Evolutionary conservation across 2,888 invertebrate genomes (phyloP).

Genomic region (Dorcus parallelipipedus): DNA sequence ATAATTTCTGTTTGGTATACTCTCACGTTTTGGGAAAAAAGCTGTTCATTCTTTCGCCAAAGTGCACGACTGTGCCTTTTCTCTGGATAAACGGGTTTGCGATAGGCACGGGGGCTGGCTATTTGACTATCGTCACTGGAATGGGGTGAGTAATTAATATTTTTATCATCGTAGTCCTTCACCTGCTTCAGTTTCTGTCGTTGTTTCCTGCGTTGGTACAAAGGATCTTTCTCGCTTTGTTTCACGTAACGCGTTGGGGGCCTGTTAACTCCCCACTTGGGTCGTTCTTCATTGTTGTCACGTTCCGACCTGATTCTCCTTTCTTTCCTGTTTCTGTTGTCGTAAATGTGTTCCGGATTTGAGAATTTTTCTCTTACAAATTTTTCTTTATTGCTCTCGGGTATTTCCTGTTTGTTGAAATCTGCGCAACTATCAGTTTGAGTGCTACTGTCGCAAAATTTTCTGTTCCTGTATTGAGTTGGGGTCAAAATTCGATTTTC

Average conservation of each 20-base stretch:
- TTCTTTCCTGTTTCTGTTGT: conserved; percentile 54
- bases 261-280: conserved; percentile 73
- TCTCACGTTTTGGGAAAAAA: conserved; percentile 46
- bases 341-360: conserved; percentile 53
- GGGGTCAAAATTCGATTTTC: conserved; percentile 58
- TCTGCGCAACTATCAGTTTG: conserved; percentile 56
- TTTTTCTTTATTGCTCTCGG: conserved; percentile 39
- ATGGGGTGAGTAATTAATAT: conserved; percentile 55
- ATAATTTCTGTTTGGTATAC: conserved; percentile 51
- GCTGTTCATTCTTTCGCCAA: conserved; percentile 50
- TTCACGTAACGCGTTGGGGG: conserved; percentile 82
- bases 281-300: conserved; percentile 61
- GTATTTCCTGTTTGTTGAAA: conserved; percentile 21
- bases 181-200: conserved; percentile 59
- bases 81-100: conserved; percentile 49
- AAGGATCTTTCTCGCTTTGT: conserved; percentile 86
- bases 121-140: conserved; percentile 63
- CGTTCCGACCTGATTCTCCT: conserved; percentile 55
- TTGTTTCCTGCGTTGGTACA: conserved; percentile 70
- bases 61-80: conserved; percentile 45
- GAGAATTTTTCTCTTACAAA: conserved; percentile 41
- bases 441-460: conserved; percentile 62
- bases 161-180: conserved; percentile 53
- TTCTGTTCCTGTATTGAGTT: conserved; percentile 51
- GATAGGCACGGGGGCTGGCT: conserved; percentile 52